Conservation (phyloP, 1,140 invertebrate species). For the Cotesia vestalis region DNA sequence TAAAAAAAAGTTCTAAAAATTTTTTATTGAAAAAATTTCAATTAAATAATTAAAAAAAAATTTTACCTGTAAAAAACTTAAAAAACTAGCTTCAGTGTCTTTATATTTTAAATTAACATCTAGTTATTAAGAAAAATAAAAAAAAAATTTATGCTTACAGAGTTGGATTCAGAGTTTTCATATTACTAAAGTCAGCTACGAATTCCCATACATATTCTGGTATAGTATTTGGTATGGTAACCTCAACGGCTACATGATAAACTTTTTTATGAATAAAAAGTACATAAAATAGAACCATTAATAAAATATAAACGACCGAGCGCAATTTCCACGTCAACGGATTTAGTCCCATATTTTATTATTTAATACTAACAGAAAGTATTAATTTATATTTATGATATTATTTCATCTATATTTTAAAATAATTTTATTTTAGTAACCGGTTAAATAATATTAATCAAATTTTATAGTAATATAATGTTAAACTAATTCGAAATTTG, state of each 20-base stretch:
- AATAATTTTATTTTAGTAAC: too few species aligned
- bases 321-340: conserved; percentile 62
- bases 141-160: conserved; percentile 68
- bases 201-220: conserved; percentile 76
- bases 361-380: conserved; percentile 25
- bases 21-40: too few species aligned
- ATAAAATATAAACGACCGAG: conserved; percentile 42
- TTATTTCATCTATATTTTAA: too few species aligned
- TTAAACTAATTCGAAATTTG: too few species aligned
- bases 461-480: too few species aligned
- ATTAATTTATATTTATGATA: conserved; percentile 5
- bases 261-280: conserved; percentile 57
- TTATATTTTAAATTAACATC: conserved; percentile 12
- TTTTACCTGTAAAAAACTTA: too few species aligned
- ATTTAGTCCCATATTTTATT: conserved; percentile 55
- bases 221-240: conserved; percentile 64
- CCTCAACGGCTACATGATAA: conserved; percentile 54
- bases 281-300: conserved; percentile 44
- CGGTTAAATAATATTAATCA: too few species aligned
- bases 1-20: too few species aligned
- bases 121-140: conserved; percentile 24
- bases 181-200: conserved; percentile 78
- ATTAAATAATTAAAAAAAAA: too few species aligned
- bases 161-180: conserved; percentile 75
- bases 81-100: too few species aligned